Evolutionary conservation across 2,888 invertebrate species (phyloP), one percentile per base, ranked within the genome.

Genomic region (Rhimphoctona megacephalus): DNA sequence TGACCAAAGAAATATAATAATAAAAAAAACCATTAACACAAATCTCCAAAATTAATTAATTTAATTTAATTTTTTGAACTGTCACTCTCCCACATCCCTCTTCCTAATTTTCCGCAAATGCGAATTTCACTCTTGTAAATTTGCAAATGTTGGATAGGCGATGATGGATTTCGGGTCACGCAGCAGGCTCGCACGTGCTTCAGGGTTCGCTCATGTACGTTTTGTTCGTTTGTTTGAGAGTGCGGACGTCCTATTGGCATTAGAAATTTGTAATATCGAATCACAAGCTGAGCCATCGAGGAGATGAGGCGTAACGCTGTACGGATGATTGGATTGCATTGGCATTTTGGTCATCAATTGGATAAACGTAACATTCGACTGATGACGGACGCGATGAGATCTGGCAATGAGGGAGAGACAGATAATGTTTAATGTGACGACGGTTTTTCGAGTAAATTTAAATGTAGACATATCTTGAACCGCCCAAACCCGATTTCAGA

Each of bases 231-330:
- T 30, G 80, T 77, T 81, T 72, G 30, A 39, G 33, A 43, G 73
- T 6, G 36, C 46, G 36, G 19, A 4, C 43, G 36, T 54, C 30
- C 30, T 82, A 52, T 86, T 86, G 80, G 76, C 80, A 86, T 86
- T 83, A 80, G 86, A 83, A 83, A 83, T 86, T 80, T 80, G 80
- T 80, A 83, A 83, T 83, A 80, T 83, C 80, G 69, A 80, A 86
- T 86, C 80, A 52, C 64, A 67, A 33, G 43, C 70, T 36, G 33
- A 57, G 43, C 39, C 30, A 25, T 19, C 72, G 43, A n/a, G 43
- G 70, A 17, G 54, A 9, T 5, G 39, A 30, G 64, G 69, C 72
- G 39, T 64, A 70, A 22, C 73, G 30, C 7, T 61, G 39, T 33
- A 57, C 73, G 25, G 81, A 30, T 78, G 73, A 82, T 85, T 79